Evolutionary conservation across 2,797 vertebrate genomes (phyloP).

Genomic region (Leptoclinus maculatus): DNA sequence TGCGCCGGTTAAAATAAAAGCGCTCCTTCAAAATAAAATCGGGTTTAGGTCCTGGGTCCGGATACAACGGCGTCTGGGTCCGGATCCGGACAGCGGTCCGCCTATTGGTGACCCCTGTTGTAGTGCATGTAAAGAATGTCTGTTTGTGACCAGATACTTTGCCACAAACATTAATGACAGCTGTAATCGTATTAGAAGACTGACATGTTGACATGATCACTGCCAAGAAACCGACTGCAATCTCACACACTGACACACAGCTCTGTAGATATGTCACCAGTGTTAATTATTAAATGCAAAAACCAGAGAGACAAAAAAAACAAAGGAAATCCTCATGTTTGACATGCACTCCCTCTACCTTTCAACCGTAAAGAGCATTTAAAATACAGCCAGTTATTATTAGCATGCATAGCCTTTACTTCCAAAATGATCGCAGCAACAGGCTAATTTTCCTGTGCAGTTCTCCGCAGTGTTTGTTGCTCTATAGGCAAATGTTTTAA

Average conservation of each 20-base stretch:
- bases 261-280: background rate
- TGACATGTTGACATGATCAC: constrained; percentile 1
- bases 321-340: background rate
- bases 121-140: background rate
- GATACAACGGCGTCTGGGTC: no score
- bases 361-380: constrained; percentile 2
- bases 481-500: constrained; percentile 19
- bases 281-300: background rate
- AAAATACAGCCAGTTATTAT: background rate
- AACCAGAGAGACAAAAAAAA: background rate
- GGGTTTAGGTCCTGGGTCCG: no score
- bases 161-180: constrained; percentile 21
- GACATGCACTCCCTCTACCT: constrained; percentile 34
- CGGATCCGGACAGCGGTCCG: no score
- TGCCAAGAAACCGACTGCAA: constrained; percentile 6
- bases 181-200: constrained; percentile 25
- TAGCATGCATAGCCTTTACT: background rate
- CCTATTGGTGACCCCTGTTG: no score
- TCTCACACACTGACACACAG: constrained; percentile 3
- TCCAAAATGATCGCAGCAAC: background rate
- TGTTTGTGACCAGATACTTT: constrained; percentile 1
- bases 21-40: no score
- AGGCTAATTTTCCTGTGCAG: background rate
- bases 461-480: background rate
- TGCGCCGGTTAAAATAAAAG: no score